Evolutionary conservation across 2,888 invertebrate species (phyloP).

Genomic region (Hylaea fasciaria): DNA sequence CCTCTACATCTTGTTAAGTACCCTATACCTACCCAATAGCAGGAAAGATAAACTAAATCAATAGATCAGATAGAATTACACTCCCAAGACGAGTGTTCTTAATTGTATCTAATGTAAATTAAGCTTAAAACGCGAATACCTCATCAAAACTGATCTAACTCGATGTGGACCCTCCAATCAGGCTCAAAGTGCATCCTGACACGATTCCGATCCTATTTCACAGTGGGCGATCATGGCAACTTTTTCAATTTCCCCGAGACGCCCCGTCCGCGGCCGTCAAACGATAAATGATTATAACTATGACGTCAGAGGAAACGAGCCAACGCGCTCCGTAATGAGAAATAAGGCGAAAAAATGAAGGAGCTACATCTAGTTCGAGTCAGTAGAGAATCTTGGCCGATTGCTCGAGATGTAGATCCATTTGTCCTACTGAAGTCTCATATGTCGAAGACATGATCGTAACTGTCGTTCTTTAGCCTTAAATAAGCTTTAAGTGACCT

Average conservation of each 20-base stretch:
- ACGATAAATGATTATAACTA: constrained; percentile 82
- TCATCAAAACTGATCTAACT: constrained; percentile 19
- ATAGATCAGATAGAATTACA: too few species aligned
- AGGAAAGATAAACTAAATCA: too few species aligned
- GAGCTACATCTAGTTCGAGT: constrained; percentile 36
- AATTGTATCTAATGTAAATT: too few species aligned
- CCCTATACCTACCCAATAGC: too few species aligned
- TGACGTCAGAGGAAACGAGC: constrained; percentile 74
- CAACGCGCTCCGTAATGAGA: constrained; percentile 71
- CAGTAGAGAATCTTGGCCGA: constrained; percentile 23
- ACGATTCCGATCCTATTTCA: constrained; percentile 56
- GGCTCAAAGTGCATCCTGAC: constrained; percentile 38
- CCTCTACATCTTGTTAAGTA: too few species aligned
- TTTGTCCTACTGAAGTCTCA: too few species aligned
- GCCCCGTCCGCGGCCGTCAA: constrained; percentile 66
- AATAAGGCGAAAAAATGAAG: constrained; percentile 60
- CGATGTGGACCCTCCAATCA: constrained; percentile 25
- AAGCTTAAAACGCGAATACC: constrained; percentile 15
- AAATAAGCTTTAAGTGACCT: neutral
- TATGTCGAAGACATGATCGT: too few species aligned
- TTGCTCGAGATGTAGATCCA: neutral
- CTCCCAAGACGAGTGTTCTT: too few species aligned
- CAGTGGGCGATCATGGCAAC: constrained; percentile 65
- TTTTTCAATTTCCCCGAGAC: constrained; percentile 75
- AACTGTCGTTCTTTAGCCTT: neutral